Evolutionary conservation across 2,888 invertebrate genomes (phyloP), one percentile per base, ranked within the genome.

Genomic region (Rhingia rostrata): DNA sequence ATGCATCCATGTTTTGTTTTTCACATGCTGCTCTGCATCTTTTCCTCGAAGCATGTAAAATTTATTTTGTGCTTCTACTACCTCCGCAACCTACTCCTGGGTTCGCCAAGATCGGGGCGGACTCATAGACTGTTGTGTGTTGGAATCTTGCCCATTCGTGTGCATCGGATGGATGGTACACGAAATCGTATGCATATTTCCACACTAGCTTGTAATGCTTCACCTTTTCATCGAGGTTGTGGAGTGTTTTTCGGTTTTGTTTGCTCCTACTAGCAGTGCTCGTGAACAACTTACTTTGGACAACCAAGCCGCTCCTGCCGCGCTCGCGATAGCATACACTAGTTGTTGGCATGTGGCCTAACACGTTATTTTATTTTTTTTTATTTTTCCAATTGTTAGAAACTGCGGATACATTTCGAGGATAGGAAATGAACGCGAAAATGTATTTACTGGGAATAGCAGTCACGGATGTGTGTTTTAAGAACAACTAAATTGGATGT

Each of bases 321-420:
- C 47, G 41, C 30, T 66, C 78, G 73, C 73, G 64, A 61, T 9
- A 69, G n/a, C 41, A 69, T 70, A 69, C 63, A 73, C 83, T 73
- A 41, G 73, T 67, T 84, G 84, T 80, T 84, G 80, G 84, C 80
- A 84, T 84, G 84, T 80, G 79, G 84, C 84, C 84, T 80, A 84
- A 75, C 79, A 84, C 80, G 79, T 84, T 79, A 64, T 80, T 54
- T 79, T 77, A 79, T 66, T 39, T 33, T 54, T 66, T 61, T 54
- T 79, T 77, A 79, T 66, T 39, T 33, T 54, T 66, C 56, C 80
- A 49, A 83, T 78, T 72, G 51, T 70, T 66, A 49, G 58, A 22
- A 84, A 33, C 53, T 41, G 70, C 58, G 45, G 53, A 73, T 67
- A 56, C 67, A 45, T 35, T 30, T 33, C 43, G 39, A 33, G 63